These are phyloP conservation scores for Drosophila birchii DNA, from an alignment of 2,888 invertebrate genomes.

Conservation along the genomic window DNA sequence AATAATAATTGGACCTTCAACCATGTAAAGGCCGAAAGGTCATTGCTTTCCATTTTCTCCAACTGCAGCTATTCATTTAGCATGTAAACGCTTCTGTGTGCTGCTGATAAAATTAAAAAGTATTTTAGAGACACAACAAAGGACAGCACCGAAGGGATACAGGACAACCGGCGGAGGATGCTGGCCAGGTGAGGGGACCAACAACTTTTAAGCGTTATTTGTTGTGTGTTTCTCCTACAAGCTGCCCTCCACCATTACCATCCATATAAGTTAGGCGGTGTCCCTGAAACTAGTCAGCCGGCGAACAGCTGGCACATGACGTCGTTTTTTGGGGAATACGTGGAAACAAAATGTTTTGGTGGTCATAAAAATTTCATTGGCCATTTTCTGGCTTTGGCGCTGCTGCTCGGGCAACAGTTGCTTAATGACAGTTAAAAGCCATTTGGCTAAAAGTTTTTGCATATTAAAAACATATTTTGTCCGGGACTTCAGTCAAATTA, in stretches of 20 bases:
- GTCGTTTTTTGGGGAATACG: slow-evolving; percentile 40
- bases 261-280: slow-evolving; percentile 9
- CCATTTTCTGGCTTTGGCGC: slow-evolving; percentile 58
- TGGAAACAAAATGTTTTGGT: slow-evolving; percentile 46
- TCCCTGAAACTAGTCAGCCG: slow-evolving; percentile 34
- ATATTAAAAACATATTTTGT: slow-evolving; percentile 75
- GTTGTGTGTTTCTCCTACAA: slow-evolving; percentile 40
- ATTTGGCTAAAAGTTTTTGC: slow-evolving; percentile 76
- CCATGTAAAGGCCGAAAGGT: background rate
- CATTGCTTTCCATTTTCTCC: slow-evolving; percentile 39
- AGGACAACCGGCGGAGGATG: slow-evolving; percentile 14
- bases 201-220: slow-evolving; percentile 53
- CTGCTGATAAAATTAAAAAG: slow-evolving; percentile 79
- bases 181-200: slow-evolving; percentile 39
- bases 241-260: slow-evolving; percentile 14
- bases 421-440: slow-evolving; percentile 78
- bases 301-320: slow-evolving; percentile 51
- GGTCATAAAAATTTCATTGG: slow-evolving; percentile 79
- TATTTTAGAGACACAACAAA: slow-evolving; percentile 68
- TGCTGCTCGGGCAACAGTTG: slow-evolving; percentile 67
- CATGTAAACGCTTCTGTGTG: slow-evolving; percentile 62
- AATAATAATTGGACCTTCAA: background rate
- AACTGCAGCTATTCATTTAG: slow-evolving; percentile 66
- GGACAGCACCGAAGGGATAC: slow-evolving; percentile 18
- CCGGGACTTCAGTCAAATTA: slow-evolving; percentile 56